A percentile compares a stretch with the other conserved stretches of the same genome.
Conservation (phyloP, 2,888 invertebrate genomes). For the Epsilonema sp. region DNA sequence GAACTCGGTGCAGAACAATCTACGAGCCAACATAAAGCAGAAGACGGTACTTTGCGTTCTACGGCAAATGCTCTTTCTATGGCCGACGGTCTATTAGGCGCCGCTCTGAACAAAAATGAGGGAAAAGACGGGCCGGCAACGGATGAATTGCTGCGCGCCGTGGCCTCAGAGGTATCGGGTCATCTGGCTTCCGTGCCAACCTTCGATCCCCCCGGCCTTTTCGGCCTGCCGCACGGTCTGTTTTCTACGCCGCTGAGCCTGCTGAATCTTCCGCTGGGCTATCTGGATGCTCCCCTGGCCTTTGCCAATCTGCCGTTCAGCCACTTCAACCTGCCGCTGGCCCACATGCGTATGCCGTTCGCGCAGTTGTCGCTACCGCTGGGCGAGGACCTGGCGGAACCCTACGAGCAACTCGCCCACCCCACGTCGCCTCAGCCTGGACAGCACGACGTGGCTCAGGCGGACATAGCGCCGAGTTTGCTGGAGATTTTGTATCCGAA, state of each 20-base stretch:
- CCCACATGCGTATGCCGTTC: constrained; percentile 7
- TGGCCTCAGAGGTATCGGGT: no score
- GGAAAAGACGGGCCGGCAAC: neutral
- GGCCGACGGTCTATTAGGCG: no score
- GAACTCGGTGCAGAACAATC: no score
- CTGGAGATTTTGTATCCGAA: constrained; percentile 7
- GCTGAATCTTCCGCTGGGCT: constrained; percentile 8
- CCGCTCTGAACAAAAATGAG: no score
- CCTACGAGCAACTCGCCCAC: constrained; percentile 4
- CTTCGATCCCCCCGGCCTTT: no score
- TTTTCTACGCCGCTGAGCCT: constrained; percentile 7
- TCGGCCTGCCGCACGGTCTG: constrained; percentile 5
- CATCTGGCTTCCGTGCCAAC: no score
- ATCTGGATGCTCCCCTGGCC: constrained; percentile 6
- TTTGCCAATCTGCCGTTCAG: constrained; percentile 8
- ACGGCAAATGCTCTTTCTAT: no score
- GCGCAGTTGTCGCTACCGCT: no score
- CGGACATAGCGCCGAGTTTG: constrained; percentile 9
- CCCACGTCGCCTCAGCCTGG: no score
- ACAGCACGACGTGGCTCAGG: constrained; percentile 7
- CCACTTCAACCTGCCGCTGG: constrained; percentile 9
- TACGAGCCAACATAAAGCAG: no score
- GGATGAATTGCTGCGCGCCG: neutral
- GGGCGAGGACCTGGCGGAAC: no score
- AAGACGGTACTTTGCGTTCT: no score